Evolutionary conservation across 2,888 invertebrate species (phyloP).

Genomic region (Lycia hirtaria): DNA sequence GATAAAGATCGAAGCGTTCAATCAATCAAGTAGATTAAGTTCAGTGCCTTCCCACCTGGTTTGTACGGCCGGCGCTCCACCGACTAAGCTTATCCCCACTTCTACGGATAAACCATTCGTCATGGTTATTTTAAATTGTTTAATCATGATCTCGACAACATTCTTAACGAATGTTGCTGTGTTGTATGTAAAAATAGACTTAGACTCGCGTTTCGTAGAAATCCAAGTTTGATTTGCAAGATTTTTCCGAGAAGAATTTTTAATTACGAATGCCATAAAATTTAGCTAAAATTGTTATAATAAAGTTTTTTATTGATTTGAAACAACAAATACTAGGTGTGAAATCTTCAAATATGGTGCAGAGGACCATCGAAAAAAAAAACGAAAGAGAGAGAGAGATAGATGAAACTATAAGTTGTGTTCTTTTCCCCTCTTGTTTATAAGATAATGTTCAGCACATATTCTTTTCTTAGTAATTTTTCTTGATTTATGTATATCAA

Average conservation of each 20-base stretch:
- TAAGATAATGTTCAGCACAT: no score
- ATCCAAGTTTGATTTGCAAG: constrained; percentile 5
- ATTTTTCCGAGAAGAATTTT: constrained; percentile 17
- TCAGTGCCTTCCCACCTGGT: constrained; percentile 56
- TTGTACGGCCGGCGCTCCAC: constrained; percentile 53
- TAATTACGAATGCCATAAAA: neutral
- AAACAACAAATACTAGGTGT: neutral
- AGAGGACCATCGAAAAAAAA: no score
- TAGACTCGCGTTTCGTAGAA: constrained; percentile 10
- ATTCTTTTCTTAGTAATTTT: no score
- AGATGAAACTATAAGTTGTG: no score
- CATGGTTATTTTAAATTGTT: constrained; percentile 43
- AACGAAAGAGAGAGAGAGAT: no score
- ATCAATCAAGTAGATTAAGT: constrained; percentile 61
- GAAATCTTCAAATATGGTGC: no score
- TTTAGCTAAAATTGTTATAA: neutral
- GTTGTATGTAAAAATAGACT: constrained; percentile 17
- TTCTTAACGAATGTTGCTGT: constrained; percentile 19
- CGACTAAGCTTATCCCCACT: constrained; percentile 53
- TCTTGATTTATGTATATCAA: no score
- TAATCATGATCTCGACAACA: constrained; percentile 37
- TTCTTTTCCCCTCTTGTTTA: no score
- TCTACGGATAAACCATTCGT: constrained; percentile 41
- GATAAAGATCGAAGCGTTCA: constrained; percentile 60
- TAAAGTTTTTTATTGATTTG: neutral